Conservation (phyloP, 2,888 invertebrate genomes). For the Andricus curvator region DNA sequence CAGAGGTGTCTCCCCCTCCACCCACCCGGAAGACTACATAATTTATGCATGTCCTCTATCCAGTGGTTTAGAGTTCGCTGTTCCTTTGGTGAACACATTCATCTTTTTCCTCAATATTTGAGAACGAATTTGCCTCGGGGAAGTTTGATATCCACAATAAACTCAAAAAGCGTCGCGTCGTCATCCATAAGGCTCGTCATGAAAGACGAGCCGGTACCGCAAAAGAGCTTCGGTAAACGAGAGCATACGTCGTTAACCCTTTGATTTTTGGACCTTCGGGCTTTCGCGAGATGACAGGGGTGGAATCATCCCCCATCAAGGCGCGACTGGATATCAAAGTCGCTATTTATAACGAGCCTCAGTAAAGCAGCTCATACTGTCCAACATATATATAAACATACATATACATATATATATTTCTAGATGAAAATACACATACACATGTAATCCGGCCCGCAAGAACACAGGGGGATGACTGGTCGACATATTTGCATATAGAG, state of each 20-base stretch:
- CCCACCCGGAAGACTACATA: no score
- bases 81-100: neutral
- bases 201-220: conserved; percentile 45
- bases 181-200: conserved; percentile 45
- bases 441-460: conserved; percentile 59
- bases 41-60: no score
- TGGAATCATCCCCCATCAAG: conserved; percentile 65
- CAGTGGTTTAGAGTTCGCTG: neutral
- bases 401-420: conserved; percentile 36
- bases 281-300: conserved; percentile 61
- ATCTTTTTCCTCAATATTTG: conserved; percentile 29
- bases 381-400: conserved; percentile 53
- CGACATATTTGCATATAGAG: conserved; percentile 77
- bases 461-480: conserved; percentile 62
- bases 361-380: conserved; percentile 51
- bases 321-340: conserved; percentile 74
- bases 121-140: conserved; percentile 9
- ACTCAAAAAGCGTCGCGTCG: conserved; percentile 5
- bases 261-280: conserved; percentile 69
- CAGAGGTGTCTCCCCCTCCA: no score
- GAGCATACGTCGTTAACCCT: conserved; percentile 67
- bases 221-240: conserved; percentile 39
- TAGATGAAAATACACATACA: conserved; percentile 52
- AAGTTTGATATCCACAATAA: conserved; percentile 32
- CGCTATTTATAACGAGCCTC: conserved; percentile 73